A percentile compares a stretch with the other conserved stretches of the same genome.
Evolutionary conservation across 2,113 vertebrate genomes (phyloP).

Genomic region (Mionectes macconnelli): DNA sequence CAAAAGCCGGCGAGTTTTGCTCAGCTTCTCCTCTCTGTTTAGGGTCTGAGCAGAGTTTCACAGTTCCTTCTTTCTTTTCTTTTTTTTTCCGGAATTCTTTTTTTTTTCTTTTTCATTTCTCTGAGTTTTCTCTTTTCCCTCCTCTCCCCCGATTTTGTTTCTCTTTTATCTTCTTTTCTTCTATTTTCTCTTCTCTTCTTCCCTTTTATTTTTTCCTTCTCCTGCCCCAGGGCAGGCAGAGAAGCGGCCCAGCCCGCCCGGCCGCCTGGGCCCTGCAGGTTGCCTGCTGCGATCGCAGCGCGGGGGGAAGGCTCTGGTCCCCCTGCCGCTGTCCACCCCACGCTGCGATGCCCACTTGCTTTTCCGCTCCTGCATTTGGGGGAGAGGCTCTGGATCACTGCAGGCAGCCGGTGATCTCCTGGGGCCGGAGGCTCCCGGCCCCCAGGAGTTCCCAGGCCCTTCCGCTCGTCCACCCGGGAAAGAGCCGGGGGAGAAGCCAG

Average conservation of each 20-base stretch:
- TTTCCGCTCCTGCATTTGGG: not conserved
- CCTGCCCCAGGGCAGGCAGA: not conserved
- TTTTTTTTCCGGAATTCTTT: not conserved
- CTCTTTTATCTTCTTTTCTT: not conserved
- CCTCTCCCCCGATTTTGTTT: not conserved
- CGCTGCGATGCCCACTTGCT: not conserved
- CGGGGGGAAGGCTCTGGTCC: not conserved
- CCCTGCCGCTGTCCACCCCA: not conserved
- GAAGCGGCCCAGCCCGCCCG: not conserved
- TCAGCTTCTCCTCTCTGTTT: not conserved
- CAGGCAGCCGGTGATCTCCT: not conserved
- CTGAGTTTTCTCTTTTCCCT: not conserved
- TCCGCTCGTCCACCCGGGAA: not conserved
- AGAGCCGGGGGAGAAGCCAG: not conserved
- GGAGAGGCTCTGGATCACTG: not conserved
- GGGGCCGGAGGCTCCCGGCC: not conserved
- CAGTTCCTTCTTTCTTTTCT: not conserved
- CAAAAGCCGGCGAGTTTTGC: not conserved
- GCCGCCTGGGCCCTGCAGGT: constrained; percentile 5
- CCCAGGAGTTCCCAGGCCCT: not conserved
- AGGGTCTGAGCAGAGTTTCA: not conserved
- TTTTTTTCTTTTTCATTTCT: no score
- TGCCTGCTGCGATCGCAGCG: not conserved
- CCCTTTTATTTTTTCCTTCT: not conserved
- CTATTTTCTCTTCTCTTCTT: not conserved